phyloP scores from a whole-genome alignment of 2,888 invertebrate species.

The Hirudinaria manillensis region DNA sequence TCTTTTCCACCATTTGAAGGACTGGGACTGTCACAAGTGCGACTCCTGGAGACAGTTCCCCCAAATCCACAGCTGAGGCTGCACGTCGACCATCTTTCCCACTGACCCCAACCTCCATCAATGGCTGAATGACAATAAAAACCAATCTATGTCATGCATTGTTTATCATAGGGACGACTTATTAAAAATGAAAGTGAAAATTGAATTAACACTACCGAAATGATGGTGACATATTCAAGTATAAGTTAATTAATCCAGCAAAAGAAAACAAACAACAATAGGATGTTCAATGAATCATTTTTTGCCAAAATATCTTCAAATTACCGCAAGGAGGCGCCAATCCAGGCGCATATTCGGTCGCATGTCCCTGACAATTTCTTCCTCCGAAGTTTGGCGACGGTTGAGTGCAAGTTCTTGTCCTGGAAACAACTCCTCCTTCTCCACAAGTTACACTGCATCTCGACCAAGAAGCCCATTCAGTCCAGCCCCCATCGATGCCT shows the following conservation, averaged over 20 bases:
- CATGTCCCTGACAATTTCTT: slow-evolving; percentile 26
- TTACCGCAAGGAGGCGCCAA: slow-evolving; percentile 32
- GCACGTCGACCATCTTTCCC: slow-evolving; percentile 34
- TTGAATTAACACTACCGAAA: too few relatives aligned
- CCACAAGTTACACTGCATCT: slow-evolving; percentile 36
- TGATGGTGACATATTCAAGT: too few relatives aligned
- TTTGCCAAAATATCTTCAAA: not conserved
- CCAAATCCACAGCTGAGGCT: slow-evolving; percentile 34
- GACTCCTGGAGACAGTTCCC: slow-evolving; percentile 44
- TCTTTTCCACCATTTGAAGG: slow-evolving; percentile 47
- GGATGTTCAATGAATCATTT: too few relatives aligned
- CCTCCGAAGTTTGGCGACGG: slow-evolving; percentile 34
- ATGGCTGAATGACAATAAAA: slow-evolving; percentile 21
- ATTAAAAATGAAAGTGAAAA: too few relatives aligned
- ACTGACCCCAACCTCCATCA: slow-evolving; percentile 36
- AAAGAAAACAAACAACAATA: not conserved
- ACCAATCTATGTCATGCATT: too few relatives aligned
- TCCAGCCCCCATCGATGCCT: slow-evolving; percentile 36
- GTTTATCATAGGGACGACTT: too few relatives aligned
- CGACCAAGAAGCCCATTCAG: slow-evolving; percentile 36
- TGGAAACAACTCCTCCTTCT: slow-evolving; percentile 30
- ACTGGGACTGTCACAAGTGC: slow-evolving; percentile 49
- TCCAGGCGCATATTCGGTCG: slow-evolving; percentile 30
- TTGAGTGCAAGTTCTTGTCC: slow-evolving; percentile 34
- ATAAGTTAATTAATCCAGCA: not conserved